phyloP scores from a whole-genome alignment of 2,797 vertebrate species.

The Chaetodon trifasciatus region DNA sequence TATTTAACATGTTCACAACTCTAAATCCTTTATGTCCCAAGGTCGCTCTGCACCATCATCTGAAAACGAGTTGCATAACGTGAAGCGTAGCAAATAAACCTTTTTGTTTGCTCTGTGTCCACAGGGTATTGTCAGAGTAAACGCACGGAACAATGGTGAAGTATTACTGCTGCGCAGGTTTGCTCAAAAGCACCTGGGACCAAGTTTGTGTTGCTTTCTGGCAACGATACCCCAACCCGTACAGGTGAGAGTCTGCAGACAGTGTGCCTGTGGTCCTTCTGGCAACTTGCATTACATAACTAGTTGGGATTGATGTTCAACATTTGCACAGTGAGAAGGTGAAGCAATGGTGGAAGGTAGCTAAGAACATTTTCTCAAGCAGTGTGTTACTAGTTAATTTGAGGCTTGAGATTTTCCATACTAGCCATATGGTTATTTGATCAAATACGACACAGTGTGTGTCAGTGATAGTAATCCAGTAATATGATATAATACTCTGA shows the following conservation, averaged over 20 bases:
- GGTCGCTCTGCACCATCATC: not conserved
- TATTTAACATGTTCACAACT: not conserved
- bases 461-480: not conserved
- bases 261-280: not conserved
- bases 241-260: constrained; percentile 85
- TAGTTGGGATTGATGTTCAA: not conserved
- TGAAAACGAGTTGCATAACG: no score
- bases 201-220: constrained; percentile 96
- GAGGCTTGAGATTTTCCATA: not conserved
- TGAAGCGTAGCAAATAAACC: not conserved
- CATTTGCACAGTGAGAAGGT: not conserved
- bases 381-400: not conserved
- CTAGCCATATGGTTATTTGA: not conserved
- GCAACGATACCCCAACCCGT: constrained; percentile 96
- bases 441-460: no score
- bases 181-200: constrained; percentile 96
- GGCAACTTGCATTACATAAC: no score
- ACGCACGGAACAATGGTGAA: constrained; percentile 92
- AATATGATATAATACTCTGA: not conserved
- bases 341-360: not conserved
- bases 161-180: constrained; percentile 90
- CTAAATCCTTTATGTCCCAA: no score
- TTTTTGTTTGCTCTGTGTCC: constrained; percentile 14
- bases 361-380: not conserved
- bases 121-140: constrained; percentile 52